Percentiles rank a stretch among this genome's conserved stretches.
phyloP scores from a whole-genome alignment of 2,797 vertebrate species.

The Podarcis lilfordi region DNA sequence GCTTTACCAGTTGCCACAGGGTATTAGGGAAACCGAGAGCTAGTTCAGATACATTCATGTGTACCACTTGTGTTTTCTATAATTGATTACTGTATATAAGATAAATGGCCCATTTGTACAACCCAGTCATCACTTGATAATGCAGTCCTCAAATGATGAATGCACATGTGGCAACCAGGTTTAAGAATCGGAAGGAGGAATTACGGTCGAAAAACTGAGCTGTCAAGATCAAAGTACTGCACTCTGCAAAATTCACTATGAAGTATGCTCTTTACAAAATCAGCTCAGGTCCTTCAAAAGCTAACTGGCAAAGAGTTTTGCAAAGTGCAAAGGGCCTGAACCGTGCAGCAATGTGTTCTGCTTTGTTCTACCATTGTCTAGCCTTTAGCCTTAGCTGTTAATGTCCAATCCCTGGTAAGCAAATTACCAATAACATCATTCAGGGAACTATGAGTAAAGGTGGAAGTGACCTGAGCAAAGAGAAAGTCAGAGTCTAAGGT shows the following conservation, averaged over 20 bases:
- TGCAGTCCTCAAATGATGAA: too few relatives aligned
- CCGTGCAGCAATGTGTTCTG: neutral
- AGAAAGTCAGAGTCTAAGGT: neutral
- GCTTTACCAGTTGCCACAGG: neutral
- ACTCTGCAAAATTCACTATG: too few relatives aligned
- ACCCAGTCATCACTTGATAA: neutral
- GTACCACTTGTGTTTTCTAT: neutral
- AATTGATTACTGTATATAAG: neutral
- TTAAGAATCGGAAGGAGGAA: neutral
- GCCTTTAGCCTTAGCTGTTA: neutral
- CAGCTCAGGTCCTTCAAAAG: neutral
- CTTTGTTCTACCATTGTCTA: slow-evolving; percentile 29
- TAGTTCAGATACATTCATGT: neutral
- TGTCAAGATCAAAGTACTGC: neutral
- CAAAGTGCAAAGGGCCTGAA: neutral
- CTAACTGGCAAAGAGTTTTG: neutral
- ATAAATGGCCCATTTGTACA: neutral
- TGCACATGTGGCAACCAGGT: neutral
- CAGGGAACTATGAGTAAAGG: neutral
- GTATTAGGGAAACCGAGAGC: neutral
- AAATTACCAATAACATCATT: neutral
- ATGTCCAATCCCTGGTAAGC: neutral
- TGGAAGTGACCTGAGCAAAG: neutral
- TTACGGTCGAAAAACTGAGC: too few relatives aligned
- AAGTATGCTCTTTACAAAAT: neutral